Percentiles rank a stretch among this genome's conserved stretches.
phyloP scores from a whole-genome alignment of 2,113 vertebrate species.

The Mustela lutreola region DNA sequence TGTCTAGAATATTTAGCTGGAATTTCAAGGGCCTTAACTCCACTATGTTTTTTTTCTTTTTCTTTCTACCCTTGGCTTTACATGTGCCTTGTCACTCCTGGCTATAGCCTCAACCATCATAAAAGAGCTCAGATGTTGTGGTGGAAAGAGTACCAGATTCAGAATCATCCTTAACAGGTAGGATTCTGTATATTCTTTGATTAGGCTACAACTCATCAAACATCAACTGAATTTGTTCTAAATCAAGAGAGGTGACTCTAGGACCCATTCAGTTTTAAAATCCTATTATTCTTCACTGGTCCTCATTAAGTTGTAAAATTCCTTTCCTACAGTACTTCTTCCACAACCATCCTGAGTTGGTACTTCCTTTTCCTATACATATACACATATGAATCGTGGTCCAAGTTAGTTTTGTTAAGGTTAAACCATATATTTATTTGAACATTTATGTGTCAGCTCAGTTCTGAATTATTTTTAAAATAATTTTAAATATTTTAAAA shows the following conservation, averaged over 20 bases:
- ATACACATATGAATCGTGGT: not conserved
- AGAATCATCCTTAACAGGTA: not conserved
- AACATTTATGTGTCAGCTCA: not conserved
- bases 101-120: not conserved
- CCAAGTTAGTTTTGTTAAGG: not conserved
- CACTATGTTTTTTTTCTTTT: not conserved
- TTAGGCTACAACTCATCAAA: not conserved
- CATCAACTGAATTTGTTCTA: not conserved
- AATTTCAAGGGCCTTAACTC: not conserved
- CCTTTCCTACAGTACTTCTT: not conserved
- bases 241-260: not conserved
- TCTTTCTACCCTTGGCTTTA: not conserved
- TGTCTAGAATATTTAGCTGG: not conserved
- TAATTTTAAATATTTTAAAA: too few species aligned
- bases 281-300: not conserved
- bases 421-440: not conserved
- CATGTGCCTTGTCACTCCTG: not conserved
- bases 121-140: not conserved
- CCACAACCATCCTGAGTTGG: not conserved
- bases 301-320: not conserved
- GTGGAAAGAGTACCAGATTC: not conserved
- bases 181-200: not conserved
- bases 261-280: not conserved
- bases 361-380: not conserved
- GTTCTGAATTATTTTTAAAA: not conserved